These are phyloP conservation scores for Nannoperca australis DNA, from an alignment of 2,797 vertebrate species.

Conservation along the genomic window DNA sequence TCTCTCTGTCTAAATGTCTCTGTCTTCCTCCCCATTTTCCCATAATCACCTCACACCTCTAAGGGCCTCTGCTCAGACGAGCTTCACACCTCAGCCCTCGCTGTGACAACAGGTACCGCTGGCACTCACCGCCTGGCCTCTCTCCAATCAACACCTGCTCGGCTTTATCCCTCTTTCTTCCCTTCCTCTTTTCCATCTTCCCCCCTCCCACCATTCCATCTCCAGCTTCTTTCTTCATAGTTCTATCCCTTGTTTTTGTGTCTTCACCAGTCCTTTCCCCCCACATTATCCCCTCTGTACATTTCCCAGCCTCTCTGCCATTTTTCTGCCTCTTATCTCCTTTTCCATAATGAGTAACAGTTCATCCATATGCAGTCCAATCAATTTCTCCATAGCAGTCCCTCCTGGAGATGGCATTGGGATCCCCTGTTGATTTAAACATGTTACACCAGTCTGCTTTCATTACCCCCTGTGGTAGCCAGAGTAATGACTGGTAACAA, in stretches of 20 bases:
- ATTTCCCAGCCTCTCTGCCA: conserved; percentile 24
- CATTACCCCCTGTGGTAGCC: conserved; percentile 15
- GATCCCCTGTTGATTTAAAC: conserved; percentile 48
- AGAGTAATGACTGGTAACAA: conserved; percentile 20
- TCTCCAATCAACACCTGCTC: conserved; percentile 86
- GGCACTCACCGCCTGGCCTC: conserved; percentile 77
- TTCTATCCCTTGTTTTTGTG: conserved; percentile 40
- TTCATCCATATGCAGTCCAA: conserved; percentile 41
- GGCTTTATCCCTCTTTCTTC: conserved; percentile 66
- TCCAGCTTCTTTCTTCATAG: conserved; percentile 39
- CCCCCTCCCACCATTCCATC: conserved; percentile 18
- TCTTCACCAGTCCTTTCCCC: conserved; percentile 6
- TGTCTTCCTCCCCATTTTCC: conserved; percentile 78
- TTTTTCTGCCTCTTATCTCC: conserved; percentile 32
- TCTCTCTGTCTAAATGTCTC: conserved; percentile 79
- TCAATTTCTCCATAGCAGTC: conserved; percentile 40
- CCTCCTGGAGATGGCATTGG: conserved; percentile 52
- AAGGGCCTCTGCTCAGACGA: conserved; percentile 79
- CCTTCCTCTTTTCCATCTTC: conserved; percentile 53
- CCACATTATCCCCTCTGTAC: not conserved
- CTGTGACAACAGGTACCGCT: conserved; percentile 84
- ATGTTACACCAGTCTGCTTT: conserved; percentile 16
- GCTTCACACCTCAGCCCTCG: conserved; percentile 80
- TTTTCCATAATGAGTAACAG: conserved; percentile 31
- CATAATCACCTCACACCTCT: conserved; percentile 85